These are phyloP conservation scores for Polypedilum vanderplanki DNA, from an alignment of 1,140 invertebrate genomes.

Conservation along the genomic window DNA sequence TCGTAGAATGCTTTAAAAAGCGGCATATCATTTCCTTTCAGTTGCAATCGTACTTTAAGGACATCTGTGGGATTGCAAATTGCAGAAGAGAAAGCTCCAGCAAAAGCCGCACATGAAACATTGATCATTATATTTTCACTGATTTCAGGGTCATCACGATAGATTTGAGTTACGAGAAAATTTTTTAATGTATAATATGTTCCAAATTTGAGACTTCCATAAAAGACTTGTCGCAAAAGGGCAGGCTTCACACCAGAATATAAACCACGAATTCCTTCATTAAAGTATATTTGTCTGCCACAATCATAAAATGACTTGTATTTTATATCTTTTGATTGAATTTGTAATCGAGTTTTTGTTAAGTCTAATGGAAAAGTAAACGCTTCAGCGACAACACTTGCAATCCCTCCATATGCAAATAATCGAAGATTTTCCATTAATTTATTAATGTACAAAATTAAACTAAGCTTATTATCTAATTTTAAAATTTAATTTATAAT, in stretches of 20 bases:
- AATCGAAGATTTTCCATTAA: slow-evolving; percentile 60
- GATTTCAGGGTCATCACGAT: slow-evolving; percentile 50
- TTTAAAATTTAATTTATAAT: too few species aligned
- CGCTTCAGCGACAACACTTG: slow-evolving; percentile 81
- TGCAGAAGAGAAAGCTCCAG: slow-evolving; percentile 84
- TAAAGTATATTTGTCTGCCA: slow-evolving; percentile 68
- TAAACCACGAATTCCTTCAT: slow-evolving; percentile 70
- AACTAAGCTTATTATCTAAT: too few species aligned
- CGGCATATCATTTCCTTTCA: slow-evolving; percentile 51
- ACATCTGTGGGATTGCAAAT: slow-evolving; percentile 97
- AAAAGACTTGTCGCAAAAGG: slow-evolving; percentile 84
- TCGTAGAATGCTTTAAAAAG: slow-evolving; percentile 69
- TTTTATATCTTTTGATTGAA: slow-evolving; percentile 84
- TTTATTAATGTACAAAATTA: not conserved
- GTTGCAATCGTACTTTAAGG: slow-evolving; percentile 94
- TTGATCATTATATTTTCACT: slow-evolving; percentile 70
- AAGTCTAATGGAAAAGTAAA: slow-evolving; percentile 95
- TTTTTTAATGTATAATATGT: slow-evolving; percentile 88
- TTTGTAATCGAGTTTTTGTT: slow-evolving; percentile 90
- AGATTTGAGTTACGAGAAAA: slow-evolving; percentile 50
- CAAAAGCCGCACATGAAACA: slow-evolving; percentile 74
- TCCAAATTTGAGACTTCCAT: slow-evolving; percentile 95
- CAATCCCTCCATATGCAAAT: slow-evolving; percentile 84
- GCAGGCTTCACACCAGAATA: slow-evolving; percentile 88
- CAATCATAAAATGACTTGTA: slow-evolving; percentile 92